These are phyloP conservation scores for Therioaphis trifolii DNA, from an alignment of 2,888 invertebrate genomes.

Conservation along the genomic window DNA sequence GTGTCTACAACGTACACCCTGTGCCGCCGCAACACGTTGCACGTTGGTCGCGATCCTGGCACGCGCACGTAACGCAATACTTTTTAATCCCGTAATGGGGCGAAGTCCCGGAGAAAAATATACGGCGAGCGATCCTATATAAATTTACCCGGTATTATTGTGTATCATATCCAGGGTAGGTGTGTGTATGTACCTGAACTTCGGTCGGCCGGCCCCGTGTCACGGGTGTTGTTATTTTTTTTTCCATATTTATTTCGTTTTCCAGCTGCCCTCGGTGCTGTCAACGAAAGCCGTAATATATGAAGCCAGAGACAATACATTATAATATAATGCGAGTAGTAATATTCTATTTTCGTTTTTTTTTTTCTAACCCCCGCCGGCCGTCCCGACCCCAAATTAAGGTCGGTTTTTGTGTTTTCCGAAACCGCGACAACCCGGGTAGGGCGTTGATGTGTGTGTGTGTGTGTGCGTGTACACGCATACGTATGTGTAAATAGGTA, in stretches of 20 bases:
- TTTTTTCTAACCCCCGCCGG: background rate
- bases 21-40: background rate
- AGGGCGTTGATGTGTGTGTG: background rate
- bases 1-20: background rate
- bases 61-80: conserved; percentile 28
- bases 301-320: conserved; percentile 41
- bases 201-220: conserved; percentile 18
- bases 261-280: conserved; percentile 50
- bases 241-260: conserved; percentile 39
- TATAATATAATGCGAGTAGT: background rate
- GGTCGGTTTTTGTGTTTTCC: conserved; percentile 25
- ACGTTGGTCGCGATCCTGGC: background rate
- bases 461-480: no score
- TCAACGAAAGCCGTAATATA: conserved; percentile 53
- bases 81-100: conserved; percentile 55
- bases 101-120: conserved; percentile 37
- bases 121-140: conserved; percentile 45
- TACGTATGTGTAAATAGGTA: background rate
- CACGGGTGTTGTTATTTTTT: conserved; percentile 18
- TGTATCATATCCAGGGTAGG: conserved; percentile 22
- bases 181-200: conserved; percentile 28
- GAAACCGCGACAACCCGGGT: background rate
- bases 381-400: conserved; percentile 36
- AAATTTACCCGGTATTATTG: conserved; percentile 40
- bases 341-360: conserved; percentile 39